Conservation (phyloP, 1,140 invertebrate genomes). For the Calephelis virginiensis region DNA sequence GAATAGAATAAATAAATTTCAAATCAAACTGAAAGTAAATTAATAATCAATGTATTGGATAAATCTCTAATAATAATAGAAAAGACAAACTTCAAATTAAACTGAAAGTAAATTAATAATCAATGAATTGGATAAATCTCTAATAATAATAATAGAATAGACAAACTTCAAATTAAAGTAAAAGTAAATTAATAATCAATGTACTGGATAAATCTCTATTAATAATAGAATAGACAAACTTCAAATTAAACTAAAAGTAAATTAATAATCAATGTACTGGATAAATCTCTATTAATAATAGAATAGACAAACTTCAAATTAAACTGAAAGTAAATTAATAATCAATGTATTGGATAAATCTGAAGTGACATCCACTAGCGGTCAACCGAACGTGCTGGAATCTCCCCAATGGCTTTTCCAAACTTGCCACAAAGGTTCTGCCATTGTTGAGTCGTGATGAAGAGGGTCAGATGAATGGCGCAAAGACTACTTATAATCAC, state of each 20-base stretch:
- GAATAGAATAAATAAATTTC: background rate
- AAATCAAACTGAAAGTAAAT: background rate
- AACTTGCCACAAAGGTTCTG: background rate
- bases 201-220: background rate
- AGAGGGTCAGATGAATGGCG: background rate
- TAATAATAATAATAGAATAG: background rate
- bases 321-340: background rate
- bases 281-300: background rate
- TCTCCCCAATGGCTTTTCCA: slow-evolving; percentile 1
- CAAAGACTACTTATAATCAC: too few relatives aligned
- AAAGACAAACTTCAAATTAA: background rate
- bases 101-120: background rate
- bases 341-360: background rate
- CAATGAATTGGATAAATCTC: background rate
- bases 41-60: background rate
- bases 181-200: background rate
- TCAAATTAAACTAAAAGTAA: too few relatives aligned
- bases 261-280: background rate
- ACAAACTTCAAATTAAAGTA: background rate
- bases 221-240: background rate
- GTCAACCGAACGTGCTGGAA: background rate
- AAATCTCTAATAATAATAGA: background rate
- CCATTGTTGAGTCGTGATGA: background rate
- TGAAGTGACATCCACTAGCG: background rate
- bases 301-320: background rate